Conservation (phyloP, 2,888 invertebrate genomes). For the Gymnosoma rotundatum region DNA sequence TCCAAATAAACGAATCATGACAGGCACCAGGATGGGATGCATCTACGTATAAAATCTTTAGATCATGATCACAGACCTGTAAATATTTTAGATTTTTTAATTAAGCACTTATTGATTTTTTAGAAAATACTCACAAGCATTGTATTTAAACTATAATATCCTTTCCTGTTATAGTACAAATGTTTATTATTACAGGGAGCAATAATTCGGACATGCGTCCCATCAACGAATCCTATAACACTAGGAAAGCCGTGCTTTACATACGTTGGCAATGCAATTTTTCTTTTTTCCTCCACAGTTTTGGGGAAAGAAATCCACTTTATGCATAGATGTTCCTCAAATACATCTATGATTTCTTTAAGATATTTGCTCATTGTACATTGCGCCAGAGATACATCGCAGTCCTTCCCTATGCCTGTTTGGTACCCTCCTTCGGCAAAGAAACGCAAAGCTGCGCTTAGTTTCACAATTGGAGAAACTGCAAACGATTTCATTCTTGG, state of each 20-base stretch:
- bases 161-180: slow-evolving; percentile 19
- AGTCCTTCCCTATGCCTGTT: background rate
- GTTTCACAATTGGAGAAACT: slow-evolving; percentile 41
- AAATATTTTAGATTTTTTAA: background rate
- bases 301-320: slow-evolving; percentile 12
- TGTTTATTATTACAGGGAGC: slow-evolving; percentile 8
- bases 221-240: slow-evolving; percentile 9
- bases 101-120: slow-evolving; percentile 1
- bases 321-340: background rate
- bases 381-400: background rate
- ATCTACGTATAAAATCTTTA: slow-evolving; percentile 50
- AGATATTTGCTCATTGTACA: background rate
- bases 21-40: slow-evolving; percentile 50
- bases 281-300: slow-evolving; percentile 1
- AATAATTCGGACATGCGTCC: slow-evolving; percentile 4
- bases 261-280: background rate
- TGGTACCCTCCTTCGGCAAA: background rate
- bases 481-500: slow-evolving; percentile 46
- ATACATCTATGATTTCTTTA: background rate
- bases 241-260: background rate
- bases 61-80: slow-evolving; percentile 44
- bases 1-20: slow-evolving; percentile 57
- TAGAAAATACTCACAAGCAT: slow-evolving; percentile 9
- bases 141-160: slow-evolving; percentile 1
- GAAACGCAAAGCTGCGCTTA: slow-evolving; percentile 14